These are phyloP conservation scores for Philopotamus ludificatus DNA, from an alignment of 1,140 invertebrate genomes.

Conservation along the genomic window DNA sequence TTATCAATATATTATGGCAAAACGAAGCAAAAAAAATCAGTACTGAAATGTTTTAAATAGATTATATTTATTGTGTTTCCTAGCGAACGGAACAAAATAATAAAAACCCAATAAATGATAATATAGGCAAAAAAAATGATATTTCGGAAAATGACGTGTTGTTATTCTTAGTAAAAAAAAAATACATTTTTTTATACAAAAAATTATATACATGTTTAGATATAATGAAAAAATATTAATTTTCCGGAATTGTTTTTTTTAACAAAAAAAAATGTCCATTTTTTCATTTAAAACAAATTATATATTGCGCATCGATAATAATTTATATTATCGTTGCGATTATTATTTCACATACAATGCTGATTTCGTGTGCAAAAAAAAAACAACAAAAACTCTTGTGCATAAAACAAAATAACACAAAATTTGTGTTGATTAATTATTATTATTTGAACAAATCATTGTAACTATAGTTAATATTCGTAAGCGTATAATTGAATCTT, in stretches of 20 bases:
- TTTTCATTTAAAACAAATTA: no score
- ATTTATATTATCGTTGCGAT: no score
- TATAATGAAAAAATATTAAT: no score
- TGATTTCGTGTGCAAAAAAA: constrained; percentile 35
- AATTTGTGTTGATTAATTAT: no score
- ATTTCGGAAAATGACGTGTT: constrained; percentile 40
- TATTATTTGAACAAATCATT: constrained; percentile 23
- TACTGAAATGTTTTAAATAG: constrained; percentile 11
- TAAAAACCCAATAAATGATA: constrained; percentile 9
- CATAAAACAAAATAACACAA: no score
- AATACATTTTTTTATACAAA: neutral
- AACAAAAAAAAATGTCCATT: no score
- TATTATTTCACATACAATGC: constrained; percentile 29
- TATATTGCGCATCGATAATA: no score
- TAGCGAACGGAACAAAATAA: constrained; percentile 19
- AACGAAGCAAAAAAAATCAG: constrained; percentile 17
- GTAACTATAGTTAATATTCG: constrained; percentile 28
- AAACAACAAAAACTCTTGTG: constrained; percentile 37
- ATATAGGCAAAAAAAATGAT: constrained; percentile 31
- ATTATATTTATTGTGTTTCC: constrained; percentile 42
- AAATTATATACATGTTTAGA: no score
- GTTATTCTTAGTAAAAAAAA: constrained; percentile 35
- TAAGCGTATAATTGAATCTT: constrained; percentile 14
- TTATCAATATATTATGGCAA: constrained; percentile 10
- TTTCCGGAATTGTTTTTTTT: no score